A percentile compares a stretch with the other conserved stretches of the same genome.
Conservation (phyloP, 2,888 invertebrate genomes). For the Meiosimyza decipiens region DNA sequence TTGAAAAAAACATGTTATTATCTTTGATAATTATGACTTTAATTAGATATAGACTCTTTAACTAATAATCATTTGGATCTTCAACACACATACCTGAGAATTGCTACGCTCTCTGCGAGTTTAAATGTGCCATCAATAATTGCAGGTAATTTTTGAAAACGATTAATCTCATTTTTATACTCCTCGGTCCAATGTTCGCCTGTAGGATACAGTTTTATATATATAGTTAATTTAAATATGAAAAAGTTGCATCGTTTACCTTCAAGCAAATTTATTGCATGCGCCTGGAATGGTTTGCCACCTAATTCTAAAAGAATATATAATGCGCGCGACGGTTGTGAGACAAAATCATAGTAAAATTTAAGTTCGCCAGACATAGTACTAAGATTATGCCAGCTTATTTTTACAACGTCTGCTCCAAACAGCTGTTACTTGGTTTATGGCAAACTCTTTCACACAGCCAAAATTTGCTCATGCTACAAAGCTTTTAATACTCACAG, state of each 20-base stretch:
- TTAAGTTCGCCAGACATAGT: slow-evolving; percentile 63
- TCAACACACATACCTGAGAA: slow-evolving; percentile 53
- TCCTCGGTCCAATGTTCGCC: slow-evolving; percentile 72
- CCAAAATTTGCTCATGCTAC: too few species aligned
- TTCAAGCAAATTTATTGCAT: slow-evolving; percentile 71
- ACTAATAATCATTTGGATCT: too few species aligned
- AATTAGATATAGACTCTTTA: too few species aligned
- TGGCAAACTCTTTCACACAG: too few species aligned
- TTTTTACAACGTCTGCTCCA: neutral
- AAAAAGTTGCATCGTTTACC: slow-evolving; percentile 61
- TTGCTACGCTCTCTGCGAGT: slow-evolving; percentile 74
- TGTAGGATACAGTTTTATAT: slow-evolving; percentile 14
- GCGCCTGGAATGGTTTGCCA: slow-evolving; percentile 72
- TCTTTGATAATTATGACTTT: too few species aligned
- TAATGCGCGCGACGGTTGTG: slow-evolving; percentile 77
- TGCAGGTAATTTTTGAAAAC: slow-evolving; percentile 72
- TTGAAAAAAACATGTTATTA: too few species aligned
- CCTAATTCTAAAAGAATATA: slow-evolving; percentile 74
- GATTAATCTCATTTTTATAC: slow-evolving; percentile 67
- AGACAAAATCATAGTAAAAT: slow-evolving; percentile 76
- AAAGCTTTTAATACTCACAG: too few species aligned
- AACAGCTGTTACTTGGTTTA: too few species aligned
- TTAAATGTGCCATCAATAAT: slow-evolving; percentile 72
- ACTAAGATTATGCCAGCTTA: neutral
- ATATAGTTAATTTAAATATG: neutral